A percentile compares a stretch with the other conserved stretches of the same genome.
phyloP scores from a whole-genome alignment of 2,113 vertebrate genomes.

The Rhynchopsitta pachyrhyncha region DNA sequence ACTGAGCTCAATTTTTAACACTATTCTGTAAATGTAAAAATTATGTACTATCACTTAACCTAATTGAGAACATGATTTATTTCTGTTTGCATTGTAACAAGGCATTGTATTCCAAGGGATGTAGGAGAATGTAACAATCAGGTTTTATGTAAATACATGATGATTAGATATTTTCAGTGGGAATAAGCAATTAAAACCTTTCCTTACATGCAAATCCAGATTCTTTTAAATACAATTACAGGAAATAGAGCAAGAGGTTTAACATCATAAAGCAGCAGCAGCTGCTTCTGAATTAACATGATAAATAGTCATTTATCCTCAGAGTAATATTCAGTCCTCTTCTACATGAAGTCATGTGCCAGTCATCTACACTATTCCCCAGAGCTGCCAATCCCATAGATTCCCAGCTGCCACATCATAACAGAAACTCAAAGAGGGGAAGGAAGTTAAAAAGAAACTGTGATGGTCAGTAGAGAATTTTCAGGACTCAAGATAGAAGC shows the following conservation, averaged over 20 bases:
- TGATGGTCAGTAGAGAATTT: background rate
- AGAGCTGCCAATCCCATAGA: background rate
- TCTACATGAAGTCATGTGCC: background rate
- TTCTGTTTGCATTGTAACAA: background rate
- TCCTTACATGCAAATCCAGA: background rate
- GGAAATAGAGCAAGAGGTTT: background rate
- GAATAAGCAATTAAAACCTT: slow-evolving; percentile 12
- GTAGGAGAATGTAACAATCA: background rate
- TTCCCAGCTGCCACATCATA: background rate
- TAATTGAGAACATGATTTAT: background rate
- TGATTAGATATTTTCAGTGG: background rate
- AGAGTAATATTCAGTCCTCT: background rate
- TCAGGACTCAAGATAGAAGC: background rate
- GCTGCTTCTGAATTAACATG: background rate
- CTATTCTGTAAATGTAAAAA: background rate
- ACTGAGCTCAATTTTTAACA: background rate
- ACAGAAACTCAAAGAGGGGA: background rate
- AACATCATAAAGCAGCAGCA: background rate
- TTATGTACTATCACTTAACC: background rate
- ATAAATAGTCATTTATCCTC: background rate
- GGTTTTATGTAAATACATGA: slow-evolving; percentile 5
- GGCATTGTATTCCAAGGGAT: background rate
- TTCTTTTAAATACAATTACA: slow-evolving; percentile 13
- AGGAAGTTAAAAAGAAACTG: background rate
- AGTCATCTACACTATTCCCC: background rate